Percentiles rank a stretch among this genome's conserved stretches.
phyloP scores from a whole-genome alignment of 2,113 vertebrate species.

The Channa maculata region DNA sequence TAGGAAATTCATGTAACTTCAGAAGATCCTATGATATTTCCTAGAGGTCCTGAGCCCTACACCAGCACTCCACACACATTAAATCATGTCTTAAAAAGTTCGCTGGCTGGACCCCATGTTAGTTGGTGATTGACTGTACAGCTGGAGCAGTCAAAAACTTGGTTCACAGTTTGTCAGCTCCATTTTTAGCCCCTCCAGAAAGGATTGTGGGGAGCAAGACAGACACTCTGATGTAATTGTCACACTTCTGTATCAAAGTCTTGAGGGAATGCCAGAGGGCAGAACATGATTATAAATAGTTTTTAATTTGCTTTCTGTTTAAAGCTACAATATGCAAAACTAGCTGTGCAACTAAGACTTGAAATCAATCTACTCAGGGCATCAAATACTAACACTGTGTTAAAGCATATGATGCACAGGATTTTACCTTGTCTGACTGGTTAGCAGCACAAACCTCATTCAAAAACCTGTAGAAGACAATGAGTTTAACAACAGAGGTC shows the following conservation, averaged over 20 bases:
- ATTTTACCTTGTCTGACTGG: no score
- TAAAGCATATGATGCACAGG: no score
- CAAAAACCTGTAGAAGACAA: not conserved
- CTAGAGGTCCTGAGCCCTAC: not conserved
- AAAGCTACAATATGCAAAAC: no score
- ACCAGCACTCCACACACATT: slow-evolving; percentile 1
- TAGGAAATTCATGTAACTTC: not conserved
- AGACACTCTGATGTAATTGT: not conserved
- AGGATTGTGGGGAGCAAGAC: slow-evolving; percentile 5
- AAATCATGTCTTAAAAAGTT: slow-evolving; percentile 32
- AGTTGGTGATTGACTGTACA: slow-evolving; percentile 58
- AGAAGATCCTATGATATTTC: not conserved
- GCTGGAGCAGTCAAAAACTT: slow-evolving; percentile 58
- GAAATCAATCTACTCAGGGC: no score
- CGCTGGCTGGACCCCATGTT: slow-evolving; percentile 13
- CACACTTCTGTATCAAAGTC: not conserved
- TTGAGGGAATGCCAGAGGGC: not conserved
- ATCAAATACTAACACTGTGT: no score
- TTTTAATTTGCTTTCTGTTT: no score
- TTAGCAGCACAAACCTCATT: no score
- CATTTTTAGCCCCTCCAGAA: slow-evolving; percentile 53
- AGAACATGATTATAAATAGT: no score
- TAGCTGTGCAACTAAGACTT: no score
- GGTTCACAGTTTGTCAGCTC: slow-evolving; percentile 60
- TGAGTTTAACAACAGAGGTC: not conserved